These are phyloP conservation scores for Esox masquinongy DNA, from an alignment of 2,797 vertebrate species.

Conservation along the genomic window DNA sequence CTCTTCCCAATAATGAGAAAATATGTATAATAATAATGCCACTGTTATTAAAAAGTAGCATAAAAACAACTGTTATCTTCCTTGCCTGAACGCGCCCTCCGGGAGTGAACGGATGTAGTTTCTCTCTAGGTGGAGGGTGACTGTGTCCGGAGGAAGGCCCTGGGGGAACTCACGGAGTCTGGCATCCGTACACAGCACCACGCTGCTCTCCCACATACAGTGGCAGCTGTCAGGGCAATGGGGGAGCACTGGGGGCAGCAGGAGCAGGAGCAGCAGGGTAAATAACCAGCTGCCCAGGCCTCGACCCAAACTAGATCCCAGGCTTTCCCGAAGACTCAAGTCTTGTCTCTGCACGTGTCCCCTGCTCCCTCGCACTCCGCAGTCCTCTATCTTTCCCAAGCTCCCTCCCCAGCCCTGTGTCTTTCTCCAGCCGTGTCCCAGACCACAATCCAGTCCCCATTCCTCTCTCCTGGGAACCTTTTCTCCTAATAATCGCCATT, in stretches of 20 bases:
- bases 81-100: conserved; percentile 61
- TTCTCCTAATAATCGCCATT: neutral
- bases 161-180: conserved; percentile 73
- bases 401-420: conserved; percentile 41
- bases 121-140: conserved; percentile 76
- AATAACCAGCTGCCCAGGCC: conserved; percentile 7
- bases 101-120: conserved; percentile 77
- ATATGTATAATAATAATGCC: neutral
- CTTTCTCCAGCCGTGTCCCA: no score
- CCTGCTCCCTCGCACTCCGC: neutral
- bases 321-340: neutral
- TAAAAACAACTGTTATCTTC: neutral
- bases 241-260: conserved; percentile 43
- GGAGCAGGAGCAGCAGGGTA: conserved; percentile 50
- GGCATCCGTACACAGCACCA: conserved; percentile 72
- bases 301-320: conserved; percentile 4
- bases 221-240: conserved; percentile 65
- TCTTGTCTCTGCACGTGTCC: neutral
- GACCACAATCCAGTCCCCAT: conserved; percentile 34
- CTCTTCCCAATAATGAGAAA: neutral
- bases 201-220: conserved; percentile 70
- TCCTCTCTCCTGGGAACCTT: neutral
- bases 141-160: conserved; percentile 73
- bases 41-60: neutral
- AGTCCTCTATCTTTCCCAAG: neutral